Percentiles rank a stretch among this genome's conserved stretches.
These are phyloP conservation scores for Petroica traversi DNA, from an alignment of 2,113 vertebrate species.

Conservation along the genomic window DNA sequence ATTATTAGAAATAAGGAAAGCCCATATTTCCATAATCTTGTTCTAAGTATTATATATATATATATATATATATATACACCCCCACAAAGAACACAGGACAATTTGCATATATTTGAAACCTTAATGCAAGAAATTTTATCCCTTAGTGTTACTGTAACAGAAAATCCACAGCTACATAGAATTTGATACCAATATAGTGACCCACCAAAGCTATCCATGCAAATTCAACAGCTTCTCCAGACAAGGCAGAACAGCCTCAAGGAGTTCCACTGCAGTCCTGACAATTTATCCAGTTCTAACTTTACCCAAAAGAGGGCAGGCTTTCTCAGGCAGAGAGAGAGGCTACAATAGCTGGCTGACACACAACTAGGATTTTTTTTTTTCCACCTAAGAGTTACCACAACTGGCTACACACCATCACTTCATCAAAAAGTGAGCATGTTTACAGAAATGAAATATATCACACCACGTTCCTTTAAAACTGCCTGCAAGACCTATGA, in stretches of 20 bases:
- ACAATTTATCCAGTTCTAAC: background rate
- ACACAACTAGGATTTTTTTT: background rate
- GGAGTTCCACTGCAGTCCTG: background rate
- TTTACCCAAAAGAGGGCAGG: constrained; percentile 50
- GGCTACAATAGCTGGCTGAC: background rate
- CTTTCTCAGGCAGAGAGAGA: constrained; percentile 21
- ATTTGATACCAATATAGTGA: background rate
- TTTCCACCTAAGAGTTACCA: background rate
- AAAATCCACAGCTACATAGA: background rate
- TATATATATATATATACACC: accelerated
- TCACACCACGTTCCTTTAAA: background rate
- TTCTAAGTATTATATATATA: background rate
- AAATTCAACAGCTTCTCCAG: background rate
- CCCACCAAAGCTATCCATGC: background rate
- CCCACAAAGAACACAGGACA: background rate
- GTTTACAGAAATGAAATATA: background rate
- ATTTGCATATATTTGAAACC: background rate
- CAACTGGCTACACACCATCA: background rate
- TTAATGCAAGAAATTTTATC: background rate
- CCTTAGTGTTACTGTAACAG: background rate
- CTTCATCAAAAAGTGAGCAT: background rate
- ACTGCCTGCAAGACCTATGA: background rate
- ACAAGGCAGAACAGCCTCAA: background rate
- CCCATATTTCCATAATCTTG: background rate
- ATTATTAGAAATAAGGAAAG: background rate